Evolutionary conservation across 2,113 vertebrate genomes (phyloP).

Genomic region (Bubo bubo): DNA sequence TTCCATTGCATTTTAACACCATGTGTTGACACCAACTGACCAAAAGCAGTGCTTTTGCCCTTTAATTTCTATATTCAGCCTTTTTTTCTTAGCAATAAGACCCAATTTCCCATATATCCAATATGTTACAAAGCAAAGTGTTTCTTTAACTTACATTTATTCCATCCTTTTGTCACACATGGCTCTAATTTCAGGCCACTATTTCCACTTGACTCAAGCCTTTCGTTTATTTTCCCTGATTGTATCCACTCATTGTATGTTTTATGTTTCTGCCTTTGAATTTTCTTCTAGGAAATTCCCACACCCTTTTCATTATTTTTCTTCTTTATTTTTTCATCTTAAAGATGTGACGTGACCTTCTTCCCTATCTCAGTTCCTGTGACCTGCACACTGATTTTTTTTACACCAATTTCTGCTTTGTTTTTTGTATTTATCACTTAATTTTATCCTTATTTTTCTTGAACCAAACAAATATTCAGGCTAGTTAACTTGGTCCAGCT

Average conservation of each 20-base stretch:
- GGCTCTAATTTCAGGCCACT: constrained; percentile 56
- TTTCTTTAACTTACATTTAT: constrained; percentile 25
- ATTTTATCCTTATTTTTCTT: constrained; percentile 1
- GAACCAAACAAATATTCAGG: neutral
- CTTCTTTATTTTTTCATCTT: constrained; percentile 43
- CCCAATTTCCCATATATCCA: neutral
- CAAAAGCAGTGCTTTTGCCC: neutral
- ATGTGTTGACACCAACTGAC: neutral
- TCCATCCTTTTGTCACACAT: constrained; percentile 47
- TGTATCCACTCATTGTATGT: constrained; percentile 53
- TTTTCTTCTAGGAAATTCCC: constrained; percentile 41
- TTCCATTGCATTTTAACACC: neutral
- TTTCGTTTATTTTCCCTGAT: constrained; percentile 63
- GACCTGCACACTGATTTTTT: constrained; percentile 14
- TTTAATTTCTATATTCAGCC: neutral
- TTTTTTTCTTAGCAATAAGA: neutral
- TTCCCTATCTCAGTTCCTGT: constrained; percentile 6
- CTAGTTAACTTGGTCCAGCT: neutral
- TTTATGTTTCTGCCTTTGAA: constrained; percentile 62
- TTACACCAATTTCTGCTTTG: neutral
- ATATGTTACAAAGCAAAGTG: neutral
- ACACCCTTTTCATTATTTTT: constrained; percentile 29
- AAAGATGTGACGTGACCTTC: constrained; percentile 38
- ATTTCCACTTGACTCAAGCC: constrained; percentile 34
- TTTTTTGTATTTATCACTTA: neutral